Evolutionary conservation across 2,113 vertebrate species (phyloP).

Genomic region (Tretioscincus oriximinensis): DNA sequence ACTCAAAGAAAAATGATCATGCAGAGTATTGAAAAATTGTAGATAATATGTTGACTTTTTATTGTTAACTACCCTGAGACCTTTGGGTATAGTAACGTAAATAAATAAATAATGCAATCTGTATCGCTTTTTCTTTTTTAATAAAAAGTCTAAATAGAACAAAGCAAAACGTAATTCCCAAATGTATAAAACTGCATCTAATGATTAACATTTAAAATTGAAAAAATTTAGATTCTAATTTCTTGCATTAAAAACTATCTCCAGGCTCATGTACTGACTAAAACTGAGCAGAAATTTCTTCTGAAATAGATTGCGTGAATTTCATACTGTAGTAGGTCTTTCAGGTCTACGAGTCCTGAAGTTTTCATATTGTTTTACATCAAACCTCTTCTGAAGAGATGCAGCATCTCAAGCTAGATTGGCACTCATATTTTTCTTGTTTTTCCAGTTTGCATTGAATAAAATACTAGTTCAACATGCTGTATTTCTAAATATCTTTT

Average conservation of each 20-base stretch:
- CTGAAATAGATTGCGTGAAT: neutral
- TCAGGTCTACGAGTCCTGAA: neutral
- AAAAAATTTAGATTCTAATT: no score
- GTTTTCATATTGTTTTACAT: constrained; percentile 25
- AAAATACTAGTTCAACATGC: constrained; percentile 15
- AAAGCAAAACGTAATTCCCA: constrained; percentile 41
- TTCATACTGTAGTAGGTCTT: constrained; percentile 4
- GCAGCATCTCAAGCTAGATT: constrained; percentile 30
- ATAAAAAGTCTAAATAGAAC: no score
- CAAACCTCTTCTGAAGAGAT: constrained; percentile 41
- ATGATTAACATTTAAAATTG: constrained; percentile 26
- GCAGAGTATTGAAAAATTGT: neutral
- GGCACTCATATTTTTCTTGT: constrained; percentile 20
- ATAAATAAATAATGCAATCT: neutral
- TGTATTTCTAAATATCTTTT: constrained; percentile 46
- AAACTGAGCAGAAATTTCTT: constrained; percentile 7
- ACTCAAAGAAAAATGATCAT: constrained; percentile 9
- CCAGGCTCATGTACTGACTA: neutral
- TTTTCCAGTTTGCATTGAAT: constrained; percentile 27
- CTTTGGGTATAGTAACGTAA: no score
- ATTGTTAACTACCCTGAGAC: no score
- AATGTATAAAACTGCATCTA: constrained; percentile 54
- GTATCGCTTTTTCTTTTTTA: no score
- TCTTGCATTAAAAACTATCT: constrained; percentile 18
- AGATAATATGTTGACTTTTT: neutral